A percentile compares a stretch with the other conserved stretches of the same genome.
Conservation (phyloP, 2,888 invertebrate genomes). For the Pantelozetes paolii region DNA sequence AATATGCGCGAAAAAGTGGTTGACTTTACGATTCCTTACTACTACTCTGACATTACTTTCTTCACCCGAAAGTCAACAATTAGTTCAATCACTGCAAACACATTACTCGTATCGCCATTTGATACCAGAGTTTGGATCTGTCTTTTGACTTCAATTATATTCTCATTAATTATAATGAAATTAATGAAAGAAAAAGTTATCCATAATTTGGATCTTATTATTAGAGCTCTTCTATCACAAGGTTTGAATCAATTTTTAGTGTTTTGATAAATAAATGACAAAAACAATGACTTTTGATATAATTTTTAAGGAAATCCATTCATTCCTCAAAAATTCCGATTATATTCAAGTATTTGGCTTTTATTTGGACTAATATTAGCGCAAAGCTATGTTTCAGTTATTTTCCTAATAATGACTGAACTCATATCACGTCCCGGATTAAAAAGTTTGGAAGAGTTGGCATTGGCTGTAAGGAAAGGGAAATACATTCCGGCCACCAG, state of each 20-base stretch:
- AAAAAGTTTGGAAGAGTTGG: slow-evolving; percentile 1
- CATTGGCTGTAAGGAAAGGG: not conserved
- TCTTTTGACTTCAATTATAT: not conserved
- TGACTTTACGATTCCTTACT: slow-evolving; percentile 21
- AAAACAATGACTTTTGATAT: not conserved
- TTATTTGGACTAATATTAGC: slow-evolving; percentile 7
- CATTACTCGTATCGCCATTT: slow-evolving; percentile 10
- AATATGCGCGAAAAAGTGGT: not conserved
- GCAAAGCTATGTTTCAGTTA: slow-evolving; percentile 4
- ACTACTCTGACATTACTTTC: slow-evolving; percentile 26
- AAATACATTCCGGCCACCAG: slow-evolving; percentile 18
- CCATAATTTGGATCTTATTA: not conserved
- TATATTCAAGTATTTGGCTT: not conserved
- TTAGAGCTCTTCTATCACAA: not conserved
- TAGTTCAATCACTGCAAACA: slow-evolving; percentile 17
- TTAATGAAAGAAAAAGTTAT: not conserved
- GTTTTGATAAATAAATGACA: not conserved
- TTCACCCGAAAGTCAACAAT: not conserved
- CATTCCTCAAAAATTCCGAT: not conserved
- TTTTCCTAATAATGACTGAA: slow-evolving; percentile 23
- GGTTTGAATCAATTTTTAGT: not conserved
- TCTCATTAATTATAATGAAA: not conserved
- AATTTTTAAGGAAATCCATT: not conserved
- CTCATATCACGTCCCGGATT: not conserved
- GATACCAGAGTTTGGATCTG: not conserved